Percentiles rank a stretch among this genome's conserved stretches.
Evolutionary conservation across 2,797 vertebrate species (phyloP).

Genomic region (Hypotaenidia okinawae): DNA sequence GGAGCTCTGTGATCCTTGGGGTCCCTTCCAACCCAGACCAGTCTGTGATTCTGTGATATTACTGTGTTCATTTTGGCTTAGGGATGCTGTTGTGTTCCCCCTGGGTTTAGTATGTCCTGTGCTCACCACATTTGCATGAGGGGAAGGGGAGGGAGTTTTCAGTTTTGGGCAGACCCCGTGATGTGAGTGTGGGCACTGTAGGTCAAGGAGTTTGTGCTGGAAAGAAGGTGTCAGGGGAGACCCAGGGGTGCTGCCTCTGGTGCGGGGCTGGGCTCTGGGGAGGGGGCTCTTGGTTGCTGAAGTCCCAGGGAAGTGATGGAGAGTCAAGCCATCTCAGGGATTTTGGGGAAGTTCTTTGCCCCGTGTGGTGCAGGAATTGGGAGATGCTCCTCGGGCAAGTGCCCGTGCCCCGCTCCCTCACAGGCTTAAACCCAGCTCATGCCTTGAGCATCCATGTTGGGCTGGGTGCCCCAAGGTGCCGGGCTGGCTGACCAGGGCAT

Average conservation of each 20-base stretch:
- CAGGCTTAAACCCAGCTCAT: accelerated
- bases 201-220: not conserved
- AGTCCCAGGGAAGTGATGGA: accelerated
- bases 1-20: too few relatives aligned
- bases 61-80: not conserved
- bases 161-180: not conserved
- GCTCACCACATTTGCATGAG: accelerated
- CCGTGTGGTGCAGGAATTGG: not conserved
- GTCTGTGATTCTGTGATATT: not conserved
- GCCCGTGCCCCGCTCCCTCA: accelerated
- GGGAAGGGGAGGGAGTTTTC: not conserved
- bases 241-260: too few relatives aligned
- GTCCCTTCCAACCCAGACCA: too few relatives aligned
- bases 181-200: accelerated
- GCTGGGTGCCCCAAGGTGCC: accelerated
- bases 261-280: not conserved
- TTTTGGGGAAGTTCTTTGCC: not conserved
- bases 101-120: not conserved
- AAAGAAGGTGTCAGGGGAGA: not conserved
- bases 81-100: not conserved
- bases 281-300: not conserved
- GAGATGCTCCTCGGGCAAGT: not conserved
- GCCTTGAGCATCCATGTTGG: not conserved
- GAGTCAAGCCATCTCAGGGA: accelerated
- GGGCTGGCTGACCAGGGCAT: accelerated